Percentiles rank a stretch among this genome's conserved stretches.
These are phyloP conservation scores for Eueides isabella DNA, from an alignment of 1,140 invertebrate species.

Conservation along the genomic window DNA sequence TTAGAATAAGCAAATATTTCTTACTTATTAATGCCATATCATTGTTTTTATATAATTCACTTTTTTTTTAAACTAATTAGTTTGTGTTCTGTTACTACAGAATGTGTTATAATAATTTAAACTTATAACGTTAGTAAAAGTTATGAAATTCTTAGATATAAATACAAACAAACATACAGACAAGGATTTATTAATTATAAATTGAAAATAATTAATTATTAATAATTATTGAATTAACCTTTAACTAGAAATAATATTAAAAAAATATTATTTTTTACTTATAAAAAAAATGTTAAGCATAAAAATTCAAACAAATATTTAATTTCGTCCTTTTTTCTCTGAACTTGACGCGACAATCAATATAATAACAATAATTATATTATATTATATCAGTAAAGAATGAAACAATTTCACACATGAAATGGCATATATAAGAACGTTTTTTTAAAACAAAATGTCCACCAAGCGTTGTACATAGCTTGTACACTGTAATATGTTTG, in stretches of 20 bases:
- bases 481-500: slow-evolving; percentile 62
- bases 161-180: background rate
- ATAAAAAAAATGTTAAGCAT: no score
- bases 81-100: no score
- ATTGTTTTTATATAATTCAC: background rate
- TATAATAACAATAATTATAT: no score
- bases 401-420: background rate
- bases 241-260: no score
- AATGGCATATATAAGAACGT: background rate
- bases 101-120: background rate
- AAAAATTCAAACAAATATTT: no score
- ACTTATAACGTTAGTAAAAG: background rate
- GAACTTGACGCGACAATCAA: no score
- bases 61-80: background rate
- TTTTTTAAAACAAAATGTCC: background rate
- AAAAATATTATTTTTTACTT: no score
- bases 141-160: background rate
- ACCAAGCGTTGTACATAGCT: slow-evolving; percentile 60
- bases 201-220: no score
- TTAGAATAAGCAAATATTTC: background rate
- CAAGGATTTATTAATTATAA: no score
- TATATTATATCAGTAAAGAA: background rate
- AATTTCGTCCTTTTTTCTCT: no score
- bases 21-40: slow-evolving; percentile 5
- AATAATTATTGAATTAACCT: no score